A percentile compares a stretch with the other conserved stretches of the same genome.
Conservation (phyloP, 1,140 invertebrate genomes). For the Plutomurus gul region DNA sequence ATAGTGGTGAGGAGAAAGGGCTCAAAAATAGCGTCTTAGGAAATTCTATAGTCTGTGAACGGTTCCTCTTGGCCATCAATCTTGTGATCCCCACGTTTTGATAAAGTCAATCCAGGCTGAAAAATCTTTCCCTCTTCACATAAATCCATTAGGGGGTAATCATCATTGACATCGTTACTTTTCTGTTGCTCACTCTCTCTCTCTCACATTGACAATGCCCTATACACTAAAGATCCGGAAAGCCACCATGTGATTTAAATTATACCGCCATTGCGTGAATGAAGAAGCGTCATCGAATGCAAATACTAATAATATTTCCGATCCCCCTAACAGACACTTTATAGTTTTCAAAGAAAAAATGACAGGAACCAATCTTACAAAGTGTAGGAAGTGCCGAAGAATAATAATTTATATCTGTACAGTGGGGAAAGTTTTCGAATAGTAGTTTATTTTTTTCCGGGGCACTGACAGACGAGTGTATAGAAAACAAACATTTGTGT, state of each 20-base stretch:
- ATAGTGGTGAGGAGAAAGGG: not conserved
- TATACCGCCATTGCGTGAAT: not conserved
- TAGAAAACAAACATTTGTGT: too few species aligned
- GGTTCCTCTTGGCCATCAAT: constrained; percentile 46
- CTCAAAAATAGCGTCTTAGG: not conserved
- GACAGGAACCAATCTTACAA: not conserved
- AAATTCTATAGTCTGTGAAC: not conserved
- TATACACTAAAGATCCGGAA: not conserved
- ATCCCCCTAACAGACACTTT: too few species aligned
- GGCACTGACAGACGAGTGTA: too few species aligned
- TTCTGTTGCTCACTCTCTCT: not conserved
- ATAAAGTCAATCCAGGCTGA: constrained; percentile 52
- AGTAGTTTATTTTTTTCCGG: too few species aligned
- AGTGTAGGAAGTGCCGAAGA: not conserved
- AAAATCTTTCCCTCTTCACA: constrained; percentile 50
- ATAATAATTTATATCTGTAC: too few species aligned
- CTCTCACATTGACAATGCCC: constrained; percentile 31
- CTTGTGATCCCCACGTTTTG: constrained; percentile 47
- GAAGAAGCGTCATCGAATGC: not conserved
- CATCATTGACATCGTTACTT: constrained; percentile 51
- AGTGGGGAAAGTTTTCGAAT: too few species aligned
- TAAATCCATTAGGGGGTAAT: constrained; percentile 53
- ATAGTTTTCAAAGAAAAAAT: too few species aligned
- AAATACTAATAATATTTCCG: too few species aligned
- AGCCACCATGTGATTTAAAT: not conserved